Evolutionary conservation across 2,113 vertebrate species (phyloP).

Genomic region (Notechis scutatus): DNA sequence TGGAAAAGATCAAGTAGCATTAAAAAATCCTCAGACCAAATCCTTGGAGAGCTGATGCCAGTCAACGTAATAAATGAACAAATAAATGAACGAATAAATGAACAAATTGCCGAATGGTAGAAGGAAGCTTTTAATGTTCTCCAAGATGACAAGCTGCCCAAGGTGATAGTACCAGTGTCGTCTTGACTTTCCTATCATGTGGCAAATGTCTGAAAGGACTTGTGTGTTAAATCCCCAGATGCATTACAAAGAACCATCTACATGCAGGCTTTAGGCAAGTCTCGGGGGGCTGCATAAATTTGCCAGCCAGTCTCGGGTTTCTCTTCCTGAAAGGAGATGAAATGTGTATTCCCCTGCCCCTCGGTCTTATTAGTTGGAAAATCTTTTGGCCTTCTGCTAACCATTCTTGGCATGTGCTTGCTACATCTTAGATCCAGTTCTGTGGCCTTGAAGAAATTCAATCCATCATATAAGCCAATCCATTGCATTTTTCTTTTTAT

Average conservation of each 20-base stretch:
- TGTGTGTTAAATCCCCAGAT: background rate
- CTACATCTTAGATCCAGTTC: slow-evolving; percentile 5
- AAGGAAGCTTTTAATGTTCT: background rate
- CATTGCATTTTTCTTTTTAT: background rate
- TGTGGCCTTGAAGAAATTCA: slow-evolving; percentile 20
- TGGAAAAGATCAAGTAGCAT: background rate
- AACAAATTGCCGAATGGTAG: background rate
- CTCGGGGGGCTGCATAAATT: slow-evolving; percentile 15
- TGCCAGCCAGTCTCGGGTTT: slow-evolving; percentile 34
- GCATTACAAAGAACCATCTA: background rate
- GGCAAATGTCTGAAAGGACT: background rate
- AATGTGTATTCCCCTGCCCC: slow-evolving; percentile 7
- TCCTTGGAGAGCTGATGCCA: background rate
- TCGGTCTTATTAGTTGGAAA: slow-evolving; percentile 17
- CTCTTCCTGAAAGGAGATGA: slow-evolving; percentile 9
- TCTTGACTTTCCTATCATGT: slow-evolving; percentile 8
- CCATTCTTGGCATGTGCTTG: background rate
- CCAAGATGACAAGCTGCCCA: background rate
- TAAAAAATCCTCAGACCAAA: background rate
- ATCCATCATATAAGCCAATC: background rate
- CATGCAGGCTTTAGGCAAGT: background rate
- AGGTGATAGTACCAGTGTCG: too few species aligned
- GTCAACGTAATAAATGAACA: background rate
- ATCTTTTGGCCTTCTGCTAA: background rate
- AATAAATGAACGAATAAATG: background rate